Evolutionary conservation across 2,113 vertebrate genomes (phyloP), one percentile per base, ranked within the genome.

Genomic region (Archocentrus centrarchus): DNA sequence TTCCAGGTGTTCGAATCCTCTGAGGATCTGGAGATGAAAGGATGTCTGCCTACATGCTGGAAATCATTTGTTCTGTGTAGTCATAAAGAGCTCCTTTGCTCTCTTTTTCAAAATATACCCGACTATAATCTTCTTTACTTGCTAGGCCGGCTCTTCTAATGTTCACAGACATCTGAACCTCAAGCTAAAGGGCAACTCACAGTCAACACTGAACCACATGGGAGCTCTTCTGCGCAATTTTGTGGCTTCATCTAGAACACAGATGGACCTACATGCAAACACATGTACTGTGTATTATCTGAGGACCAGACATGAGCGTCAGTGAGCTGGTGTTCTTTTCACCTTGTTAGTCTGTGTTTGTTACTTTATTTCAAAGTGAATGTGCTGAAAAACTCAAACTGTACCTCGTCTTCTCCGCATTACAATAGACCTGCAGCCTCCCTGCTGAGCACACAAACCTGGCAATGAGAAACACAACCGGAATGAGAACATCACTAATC

Each of bases 331-430:
- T 32, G 24, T 13, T 44, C 39, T 39, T 13, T 44, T 44, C 41
- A 4, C 11, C 41, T 44, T 44, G 41, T 44, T 44, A 44, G 41
- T 44, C 11, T 44, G 11, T 44, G 44, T 47, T 13, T 15, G 5
- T 15, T 14, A 47, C 3, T 47, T 13, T 47, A 14, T 47, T 14
- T 47, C 44, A 47, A 14, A 47, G 44, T 32, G 27, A 32, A 53
- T 53, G 18, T n/a, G 47, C 22, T 47, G 75, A 63, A 55, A 73
- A 73, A 53, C 24, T 73, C 47, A 53, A 53, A 1, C 55, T 55
- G 57, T 92, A 98, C 98, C 98, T 98, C 1, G 96, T 98, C 93
- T 95, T 98, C 93, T 98, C 97, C 79, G 97, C 91, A 35, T 99
- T 99, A 87, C 96, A 96, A 79, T 99, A 99, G 81, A 98, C 95